Base-by-base conservation (phyloP, 2,888 invertebrate genomes). In the Erebia aethiops region DNA sequence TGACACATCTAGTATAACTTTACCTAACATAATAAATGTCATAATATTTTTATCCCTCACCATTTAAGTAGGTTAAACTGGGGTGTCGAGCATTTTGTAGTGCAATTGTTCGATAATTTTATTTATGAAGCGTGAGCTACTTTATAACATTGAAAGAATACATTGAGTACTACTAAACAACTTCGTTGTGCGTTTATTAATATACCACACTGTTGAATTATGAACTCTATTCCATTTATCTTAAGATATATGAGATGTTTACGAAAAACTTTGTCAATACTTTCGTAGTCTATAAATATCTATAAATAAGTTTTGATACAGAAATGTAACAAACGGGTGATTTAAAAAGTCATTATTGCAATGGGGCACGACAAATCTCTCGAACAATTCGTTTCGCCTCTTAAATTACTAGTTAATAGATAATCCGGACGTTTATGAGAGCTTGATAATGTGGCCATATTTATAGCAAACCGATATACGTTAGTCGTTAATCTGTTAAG, bases 111-210 rank as follows among this genome's bases (percentile, higher is more conserved):
- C 75, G 79, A 80, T 86, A 92, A 91, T 91, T 91, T 89, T 87
- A 92, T 92, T 92, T 92, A 92, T 91, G 91, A 82, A 80, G 85
- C 92, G 87, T 92, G 87, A 87, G 86, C 81, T 81, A 81, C 79
- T 81, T 77, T 81, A 83, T 87, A 80, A 76, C 78, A 83, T 83
- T 80, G 79, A 81, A 81, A 84, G 60, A 68, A 71, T 63, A 69
- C 21, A 63, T 61, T 52, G 60, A 60, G 66, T 63, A 69, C 70
- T 69, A 54, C 18, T n/a, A 13, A 49, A 61, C 67, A 60, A 46
- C 8, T 49, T 49, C 26, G 2, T 13, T 3, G 8, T 49, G 49
- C 18, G 21, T 7, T 62, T 10, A 54, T n/a, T 10, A 16, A 60
- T 10, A 52, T 21, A 5, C 2, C 9, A 21, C 0, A 11, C 46